Evolutionary conservation across 2,113 vertebrate genomes (phyloP).

Genomic region (Lycaon pictus): DNA sequence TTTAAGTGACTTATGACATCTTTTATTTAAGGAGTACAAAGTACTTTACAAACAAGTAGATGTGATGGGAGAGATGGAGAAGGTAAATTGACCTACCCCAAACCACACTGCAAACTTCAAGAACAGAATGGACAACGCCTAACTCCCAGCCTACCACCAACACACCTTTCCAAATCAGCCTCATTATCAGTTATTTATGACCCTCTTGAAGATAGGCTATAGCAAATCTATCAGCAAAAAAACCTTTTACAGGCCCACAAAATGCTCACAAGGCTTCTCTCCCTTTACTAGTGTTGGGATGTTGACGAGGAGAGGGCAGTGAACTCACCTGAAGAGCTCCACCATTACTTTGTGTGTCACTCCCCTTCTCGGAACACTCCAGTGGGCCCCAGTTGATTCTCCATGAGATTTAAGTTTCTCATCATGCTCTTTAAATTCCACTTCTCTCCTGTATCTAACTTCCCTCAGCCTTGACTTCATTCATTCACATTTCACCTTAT

Average conservation of each 20-base stretch:
- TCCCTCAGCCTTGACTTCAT: background rate
- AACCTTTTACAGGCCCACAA: conserved; percentile 72
- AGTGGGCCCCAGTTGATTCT: background rate
- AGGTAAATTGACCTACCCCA: conserved; percentile 66
- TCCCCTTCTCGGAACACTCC: conserved; percentile 65
- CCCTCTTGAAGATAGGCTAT: conserved; percentile 51
- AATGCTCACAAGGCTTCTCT: conserved; percentile 40
- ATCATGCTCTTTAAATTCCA: conserved; percentile 11
- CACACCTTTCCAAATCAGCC: conserved; percentile 54
- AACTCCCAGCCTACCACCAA: conserved; percentile 4
- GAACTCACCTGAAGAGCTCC: background rate
- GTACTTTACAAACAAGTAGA: conserved; percentile 52
- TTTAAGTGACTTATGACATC: conserved; percentile 68
- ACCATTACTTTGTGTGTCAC: background rate
- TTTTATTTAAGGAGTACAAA: conserved; percentile 75
- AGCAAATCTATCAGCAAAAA: conserved; percentile 60
- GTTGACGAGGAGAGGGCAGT: background rate
- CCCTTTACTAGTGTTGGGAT: background rate
- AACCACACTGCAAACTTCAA: conserved; percentile 68
- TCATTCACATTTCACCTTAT: conserved; percentile 4
- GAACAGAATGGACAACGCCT: background rate
- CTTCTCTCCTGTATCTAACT: background rate
- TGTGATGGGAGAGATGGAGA: conserved; percentile 41
- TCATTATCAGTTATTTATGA: conserved; percentile 74
- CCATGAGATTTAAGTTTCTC: conserved; percentile 40